A percentile compares a stretch with the other conserved stretches of the same genome.
These are phyloP conservation scores for Euproctis similis DNA, from an alignment of 2,888 invertebrate species.

Conservation along the genomic window DNA sequence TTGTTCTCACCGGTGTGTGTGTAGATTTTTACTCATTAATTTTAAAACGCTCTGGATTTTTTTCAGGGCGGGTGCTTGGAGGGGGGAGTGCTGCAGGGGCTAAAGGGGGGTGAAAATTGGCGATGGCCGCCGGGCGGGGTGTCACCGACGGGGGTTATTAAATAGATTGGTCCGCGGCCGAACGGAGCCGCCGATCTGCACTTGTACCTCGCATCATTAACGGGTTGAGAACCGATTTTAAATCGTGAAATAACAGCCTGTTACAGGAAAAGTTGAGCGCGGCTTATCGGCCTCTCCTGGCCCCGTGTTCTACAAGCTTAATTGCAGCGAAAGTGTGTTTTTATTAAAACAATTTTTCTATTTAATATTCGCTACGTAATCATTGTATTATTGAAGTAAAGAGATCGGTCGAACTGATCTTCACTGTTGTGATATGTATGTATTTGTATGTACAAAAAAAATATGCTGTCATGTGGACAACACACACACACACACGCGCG, in stretches of 20 bases:
- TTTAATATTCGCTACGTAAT: constrained; percentile 28
- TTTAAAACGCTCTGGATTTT: constrained; percentile 78
- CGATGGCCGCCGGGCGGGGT: constrained; percentile 75
- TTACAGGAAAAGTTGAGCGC: constrained; percentile 73
- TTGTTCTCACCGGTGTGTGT: constrained; percentile 66
- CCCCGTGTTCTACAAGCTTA: constrained; percentile 61
- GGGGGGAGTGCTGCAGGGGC: constrained; percentile 45
- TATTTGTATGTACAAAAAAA: constrained; percentile 16
- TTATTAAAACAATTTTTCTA: constrained; percentile 38
- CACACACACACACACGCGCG: constrained; percentile 41
- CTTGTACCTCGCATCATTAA: constrained; percentile 76
- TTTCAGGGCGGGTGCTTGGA: constrained; percentile 74
- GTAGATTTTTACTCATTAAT: constrained; percentile 78
- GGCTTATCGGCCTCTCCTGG: constrained; percentile 63
- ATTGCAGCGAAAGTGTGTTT: constrained; percentile 61
- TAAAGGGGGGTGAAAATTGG: constrained; percentile 68
- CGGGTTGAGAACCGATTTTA: constrained; percentile 74
- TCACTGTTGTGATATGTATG: no score
- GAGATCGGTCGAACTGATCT: no score
- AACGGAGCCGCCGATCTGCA: constrained; percentile 75
- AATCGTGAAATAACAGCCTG: constrained; percentile 75
- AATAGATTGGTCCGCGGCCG: constrained; percentile 78
- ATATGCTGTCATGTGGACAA: constrained; percentile 32
- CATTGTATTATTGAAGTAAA: constrained; percentile 19
- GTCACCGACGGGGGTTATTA: constrained; percentile 76